Base-by-base conservation (phyloP, 2,113 vertebrate species). In the Microcebus jonahi region DNA sequence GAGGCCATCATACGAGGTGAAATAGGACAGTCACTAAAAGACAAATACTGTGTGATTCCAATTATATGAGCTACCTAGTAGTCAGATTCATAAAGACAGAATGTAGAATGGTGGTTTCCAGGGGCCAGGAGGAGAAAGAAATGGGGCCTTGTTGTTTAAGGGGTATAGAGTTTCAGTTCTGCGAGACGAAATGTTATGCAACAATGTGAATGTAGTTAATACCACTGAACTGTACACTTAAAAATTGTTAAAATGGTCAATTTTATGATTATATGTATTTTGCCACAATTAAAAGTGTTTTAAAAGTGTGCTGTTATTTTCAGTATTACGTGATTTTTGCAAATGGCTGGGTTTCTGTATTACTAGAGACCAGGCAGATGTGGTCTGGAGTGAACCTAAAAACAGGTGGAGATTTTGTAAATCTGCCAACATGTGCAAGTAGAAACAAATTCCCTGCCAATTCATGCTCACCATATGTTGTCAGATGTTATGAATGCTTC, bases 401-500 rank as follows among this genome's bases (percentile, higher is more conserved):
- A 83, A 61, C 59, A 88, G 27, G 45, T 88, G 91, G 77, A 63
- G 11, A 15, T 83, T 91, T 85, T 79, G 84, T 90, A 67, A 95
- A 92, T 91, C 96, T 97, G 79, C 86, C 92, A 88, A 0, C 88
- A 70, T 18, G 90, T 90, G 48, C 39, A 36, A 68, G 27, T 10
- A 6, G 48, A 77, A 50, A 42, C 59, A 70, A 77, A 84, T 15
- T 29, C 2, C 25, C 73, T 57, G 65, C 45, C 59, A 50, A 36
- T 61, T 63, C 67, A 18, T 11, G 61, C 27, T 68, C 36, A 67
- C 80, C 17, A 0, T 3, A 10, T 45, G 23, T 23, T 75, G 45
- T 61, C 92, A 90, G 45, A 73, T 14, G 70, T 13, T 48, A n/a
- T 4, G 36, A 53, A 23, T 45, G 68, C 68, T 61, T 55, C 15